Evolutionary conservation across 2,113 vertebrate species (phyloP), one percentile per base, ranked within the genome.

Genomic region (Barnardius zonarius): DNA sequence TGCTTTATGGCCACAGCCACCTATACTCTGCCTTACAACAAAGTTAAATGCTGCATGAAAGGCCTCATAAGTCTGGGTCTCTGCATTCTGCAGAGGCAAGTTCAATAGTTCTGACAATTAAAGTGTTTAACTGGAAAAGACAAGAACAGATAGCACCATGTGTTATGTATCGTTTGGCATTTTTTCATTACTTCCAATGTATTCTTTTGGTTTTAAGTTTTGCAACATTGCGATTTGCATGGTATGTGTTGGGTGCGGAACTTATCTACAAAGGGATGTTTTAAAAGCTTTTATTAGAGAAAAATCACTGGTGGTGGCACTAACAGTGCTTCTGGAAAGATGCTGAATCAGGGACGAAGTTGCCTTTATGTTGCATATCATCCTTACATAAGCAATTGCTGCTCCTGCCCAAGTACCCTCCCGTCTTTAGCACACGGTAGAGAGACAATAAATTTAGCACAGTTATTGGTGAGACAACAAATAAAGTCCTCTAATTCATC

Each of bases 201-300:
- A 3, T 54, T 48, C 2, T 24, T 73, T 44, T 7, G 17, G 4
- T 13, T 13, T 20, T n/a, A 23, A 48, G 37, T 28, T 83, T 5
- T 6, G 18, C 39, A 23, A 1, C 0, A 2, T 2, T 7, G 44
- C 30, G 35, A 9, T 10, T 41, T 22, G 37, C 4, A 1, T 0
- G 5, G 5, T 30, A 6, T 2, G 18, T 11, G 43, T 5, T 41
- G 67, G 25, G 27, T 0, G 15, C 39, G 33, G 39, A 46, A 17
- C 23, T 43, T 4, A 11, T 11, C 63, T n/a, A 39, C 5, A 4
- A 25, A 59, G 39, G 13, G 30, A 22, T 33, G 59, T 12, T 25
- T 46, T 64, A 3, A 5, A 30, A 16, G 54, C 15, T 61, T 73
- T 72, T 22, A 10, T 35, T 0, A 13, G 48, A 52, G 9, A 7